These are phyloP conservation scores for Heliconius ethilla DNA, from an alignment of 2,888 invertebrate genomes.

Conservation along the genomic window DNA sequence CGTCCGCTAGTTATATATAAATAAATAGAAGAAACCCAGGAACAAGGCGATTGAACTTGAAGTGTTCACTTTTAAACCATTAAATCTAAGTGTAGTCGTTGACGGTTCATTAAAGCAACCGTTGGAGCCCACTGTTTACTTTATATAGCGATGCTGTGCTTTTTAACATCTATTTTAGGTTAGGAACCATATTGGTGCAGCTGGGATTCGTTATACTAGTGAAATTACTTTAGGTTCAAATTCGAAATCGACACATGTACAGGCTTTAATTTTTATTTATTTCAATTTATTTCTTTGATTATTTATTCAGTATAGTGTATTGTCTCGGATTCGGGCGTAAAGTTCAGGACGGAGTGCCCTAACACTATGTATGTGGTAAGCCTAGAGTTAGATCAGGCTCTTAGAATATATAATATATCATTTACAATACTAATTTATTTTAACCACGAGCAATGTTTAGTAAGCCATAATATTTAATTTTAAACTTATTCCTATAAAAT, in stretches of 20 bases:
- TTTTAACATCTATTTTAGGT: conserved; percentile 22
- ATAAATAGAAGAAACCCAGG: neutral
- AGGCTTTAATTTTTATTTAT: neutral
- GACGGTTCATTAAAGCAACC: conserved; percentile 35
- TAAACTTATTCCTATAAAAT: conserved; percentile 3
- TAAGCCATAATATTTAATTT: neutral
- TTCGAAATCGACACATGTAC: neutral
- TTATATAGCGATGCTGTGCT: conserved; percentile 33
- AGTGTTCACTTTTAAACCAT: conserved; percentile 18
- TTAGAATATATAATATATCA: too few species aligned
- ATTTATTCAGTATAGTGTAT: too few species aligned
- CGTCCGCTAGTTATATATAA: too few species aligned
- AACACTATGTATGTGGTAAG: neutral
- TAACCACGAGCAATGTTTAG: neutral
- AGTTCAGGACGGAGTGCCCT: neutral
- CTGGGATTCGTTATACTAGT: neutral
- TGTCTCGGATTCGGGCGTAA: neutral
- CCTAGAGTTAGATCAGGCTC: too few species aligned
- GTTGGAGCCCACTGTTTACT: conserved; percentile 34
- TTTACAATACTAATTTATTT: too few species aligned
- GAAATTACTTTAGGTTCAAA: neutral
- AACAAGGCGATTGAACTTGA: conserved; percentile 18
- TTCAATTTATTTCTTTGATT: too few species aligned
- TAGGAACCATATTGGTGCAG: neutral
- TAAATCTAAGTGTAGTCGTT: conserved; percentile 34